Percentiles rank a stretch among this genome's conserved stretches.
phyloP scores from a whole-genome alignment of 92 coral and sea anemone species.

The Parazoanthus darwini region DNA sequence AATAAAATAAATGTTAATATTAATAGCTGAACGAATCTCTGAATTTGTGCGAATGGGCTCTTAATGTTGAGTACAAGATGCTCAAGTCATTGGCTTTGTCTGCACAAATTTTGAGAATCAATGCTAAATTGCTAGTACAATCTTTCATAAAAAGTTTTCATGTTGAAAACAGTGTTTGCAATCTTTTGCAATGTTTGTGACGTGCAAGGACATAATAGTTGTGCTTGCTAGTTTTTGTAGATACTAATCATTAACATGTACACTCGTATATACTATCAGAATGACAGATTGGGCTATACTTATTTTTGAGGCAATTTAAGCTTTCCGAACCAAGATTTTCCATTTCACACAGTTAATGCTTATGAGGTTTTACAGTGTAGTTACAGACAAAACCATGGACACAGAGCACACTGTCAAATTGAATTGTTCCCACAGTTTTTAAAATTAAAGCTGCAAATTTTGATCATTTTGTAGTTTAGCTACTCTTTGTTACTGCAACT shows the following conservation, averaged over 20 bases:
- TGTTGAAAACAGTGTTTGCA: constrained; percentile 83
- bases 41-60: background rate
- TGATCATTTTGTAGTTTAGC: background rate
- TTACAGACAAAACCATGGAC: no score
- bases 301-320: background rate
- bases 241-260: background rate
- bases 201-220: constrained; percentile 33
- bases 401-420: no score
- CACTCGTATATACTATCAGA: background rate
- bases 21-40: background rate
- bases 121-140: background rate
- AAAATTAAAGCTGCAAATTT: background rate
- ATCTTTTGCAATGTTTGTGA: constrained; percentile 61
- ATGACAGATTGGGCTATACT: background rate
- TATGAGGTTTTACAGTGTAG: background rate
- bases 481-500: background rate
- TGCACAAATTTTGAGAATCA: constrained; percentile 19
- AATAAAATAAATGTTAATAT: background rate
- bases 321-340: background rate
- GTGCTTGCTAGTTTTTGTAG: constrained; percentile 42
- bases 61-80: background rate
- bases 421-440: background rate
- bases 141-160: constrained; percentile 51
- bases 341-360: background rate
- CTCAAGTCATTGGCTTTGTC: background rate